Evolutionary conservation across 1,140 invertebrate genomes (phyloP).

Genomic region (Teleogryllus occipitalis): DNA sequence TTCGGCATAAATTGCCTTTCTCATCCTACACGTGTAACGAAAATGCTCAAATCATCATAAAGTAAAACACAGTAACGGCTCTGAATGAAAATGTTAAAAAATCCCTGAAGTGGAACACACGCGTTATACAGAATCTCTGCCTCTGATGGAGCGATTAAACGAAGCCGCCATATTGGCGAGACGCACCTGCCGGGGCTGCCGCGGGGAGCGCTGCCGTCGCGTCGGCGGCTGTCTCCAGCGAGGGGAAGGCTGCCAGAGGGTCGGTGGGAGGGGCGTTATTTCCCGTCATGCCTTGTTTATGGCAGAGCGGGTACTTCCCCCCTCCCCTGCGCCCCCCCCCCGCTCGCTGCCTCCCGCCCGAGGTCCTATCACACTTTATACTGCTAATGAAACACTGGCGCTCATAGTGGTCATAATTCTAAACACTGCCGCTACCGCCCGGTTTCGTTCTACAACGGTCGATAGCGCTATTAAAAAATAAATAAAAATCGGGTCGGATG

Average conservation of each 20-base stretch:
- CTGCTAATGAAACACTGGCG: conserved; percentile 3
- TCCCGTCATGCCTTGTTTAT: conserved; percentile 3
- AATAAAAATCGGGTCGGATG: background rate
- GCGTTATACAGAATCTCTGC: no score
- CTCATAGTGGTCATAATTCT: background rate
- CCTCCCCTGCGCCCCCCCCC: background rate
- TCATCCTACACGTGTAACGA: background rate
- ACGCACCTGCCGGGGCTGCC: no score
- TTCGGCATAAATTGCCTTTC: background rate
- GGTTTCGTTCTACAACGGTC: background rate
- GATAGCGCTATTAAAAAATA: background rate
- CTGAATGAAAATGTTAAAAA: background rate
- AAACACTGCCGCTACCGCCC: background rate
- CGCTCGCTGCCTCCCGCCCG: background rate
- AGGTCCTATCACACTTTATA: background rate
- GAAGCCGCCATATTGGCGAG: no score
- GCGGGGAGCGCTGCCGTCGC: no score
- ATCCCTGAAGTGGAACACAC: background rate
- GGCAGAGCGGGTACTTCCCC: background rate
- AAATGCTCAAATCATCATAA: background rate
- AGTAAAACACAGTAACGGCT: background rate
- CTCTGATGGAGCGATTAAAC: no score
- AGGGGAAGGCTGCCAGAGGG: no score
- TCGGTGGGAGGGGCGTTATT: background rate
- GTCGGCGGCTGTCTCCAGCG: no score